Conservation (phyloP, 2,113 vertebrate genomes). For the Planiliza haematocheilus region DNA sequence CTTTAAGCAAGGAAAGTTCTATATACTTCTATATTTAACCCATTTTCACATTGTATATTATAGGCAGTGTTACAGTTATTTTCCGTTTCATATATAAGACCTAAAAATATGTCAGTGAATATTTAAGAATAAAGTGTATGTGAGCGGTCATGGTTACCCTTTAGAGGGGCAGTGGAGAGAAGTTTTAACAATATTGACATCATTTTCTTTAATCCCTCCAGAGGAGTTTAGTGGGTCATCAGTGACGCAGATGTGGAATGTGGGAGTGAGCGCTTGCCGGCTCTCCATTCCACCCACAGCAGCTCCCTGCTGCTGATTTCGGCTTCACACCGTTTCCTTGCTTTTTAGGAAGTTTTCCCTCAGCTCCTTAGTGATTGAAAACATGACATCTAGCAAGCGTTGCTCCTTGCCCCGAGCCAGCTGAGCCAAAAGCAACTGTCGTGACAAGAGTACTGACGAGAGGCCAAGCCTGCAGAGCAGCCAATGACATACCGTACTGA, state of each 20-base stretch:
- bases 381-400: slow-evolving; percentile 3
- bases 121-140: too few species aligned
- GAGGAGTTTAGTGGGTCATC: slow-evolving; percentile 62
- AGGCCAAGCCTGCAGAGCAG: slow-evolving; percentile 19
- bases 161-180: neutral
- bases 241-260: slow-evolving; percentile 44
- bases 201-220: slow-evolving; percentile 19
- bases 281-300: slow-evolving; percentile 38
- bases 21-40: neutral
- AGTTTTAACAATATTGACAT: slow-evolving; percentile 15
- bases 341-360: neutral
- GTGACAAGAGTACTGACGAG: slow-evolving; percentile 14
- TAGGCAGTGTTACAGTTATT: too few species aligned
- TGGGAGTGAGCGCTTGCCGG: slow-evolving; percentile 4
- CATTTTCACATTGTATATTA: neutral
- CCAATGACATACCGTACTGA: slow-evolving; percentile 28
- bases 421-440: neutral
- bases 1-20: neutral
- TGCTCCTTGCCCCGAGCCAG: neutral
- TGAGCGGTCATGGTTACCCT: neutral
- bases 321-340: slow-evolving; percentile 9
- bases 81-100: too few species aligned
- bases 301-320: slow-evolving; percentile 9
- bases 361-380: neutral
- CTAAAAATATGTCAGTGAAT: too few species aligned